phyloP scores from a whole-genome alignment of 2,797 vertebrate species.

The Cuniculus paca region DNA sequence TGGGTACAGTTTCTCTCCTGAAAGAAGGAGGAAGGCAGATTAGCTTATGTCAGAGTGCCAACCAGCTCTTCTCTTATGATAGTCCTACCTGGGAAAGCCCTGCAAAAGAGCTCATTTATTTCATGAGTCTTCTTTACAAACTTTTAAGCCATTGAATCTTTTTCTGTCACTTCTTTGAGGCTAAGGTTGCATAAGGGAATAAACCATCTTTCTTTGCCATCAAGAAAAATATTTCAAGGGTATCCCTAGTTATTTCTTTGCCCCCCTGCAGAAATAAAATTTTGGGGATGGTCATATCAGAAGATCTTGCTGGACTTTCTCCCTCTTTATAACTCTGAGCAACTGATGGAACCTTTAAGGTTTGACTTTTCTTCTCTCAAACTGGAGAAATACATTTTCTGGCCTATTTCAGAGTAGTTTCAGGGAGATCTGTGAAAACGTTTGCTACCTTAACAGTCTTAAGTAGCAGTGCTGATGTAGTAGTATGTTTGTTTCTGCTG shows the following conservation, averaged over 20 bases:
- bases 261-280: neutral
- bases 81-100: neutral
- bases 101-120: neutral
- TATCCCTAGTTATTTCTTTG: neutral
- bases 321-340: neutral
- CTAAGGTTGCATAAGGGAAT: accelerated
- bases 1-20: neutral
- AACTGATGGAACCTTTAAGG: neutral
- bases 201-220: slow-evolving; percentile 8
- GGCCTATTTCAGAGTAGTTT: neutral
- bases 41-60: accelerated
- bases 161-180: neutral
- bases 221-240: neutral
- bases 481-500: neutral
- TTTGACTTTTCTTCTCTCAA: neutral
- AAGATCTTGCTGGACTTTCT: neutral
- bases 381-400: neutral
- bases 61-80: accelerated
- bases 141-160: neutral
- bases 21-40: neutral
- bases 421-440: neutral
- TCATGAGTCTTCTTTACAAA: neutral
- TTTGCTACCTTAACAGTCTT: accelerated
- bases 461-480: too few species aligned
- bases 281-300: neutral